A percentile compares a stretch with the other conserved stretches of the same genome.
Evolutionary conservation across 2,888 invertebrate species (phyloP).

Genomic region (Listrodromus nycthemerus): DNA sequence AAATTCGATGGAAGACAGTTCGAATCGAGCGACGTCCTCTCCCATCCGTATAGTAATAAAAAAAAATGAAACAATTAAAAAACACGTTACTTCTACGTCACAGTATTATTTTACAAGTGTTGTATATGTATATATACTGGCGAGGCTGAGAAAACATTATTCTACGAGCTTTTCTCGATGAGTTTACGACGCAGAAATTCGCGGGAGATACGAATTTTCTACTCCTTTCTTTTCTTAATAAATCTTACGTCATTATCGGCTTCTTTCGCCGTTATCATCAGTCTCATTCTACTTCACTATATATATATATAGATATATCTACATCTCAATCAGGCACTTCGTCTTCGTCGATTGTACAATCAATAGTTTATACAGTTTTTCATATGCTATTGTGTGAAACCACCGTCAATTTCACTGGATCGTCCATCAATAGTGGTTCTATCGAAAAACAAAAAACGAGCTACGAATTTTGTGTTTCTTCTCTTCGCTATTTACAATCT

Average conservation of each 20-base stretch:
- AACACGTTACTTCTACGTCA: constrained; percentile 15
- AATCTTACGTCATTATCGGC: constrained; percentile 23
- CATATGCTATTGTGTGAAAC: neutral
- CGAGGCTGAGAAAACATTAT: constrained; percentile 26
- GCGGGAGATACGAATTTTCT: constrained; percentile 12
- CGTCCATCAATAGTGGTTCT: neutral
- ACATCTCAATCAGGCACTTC: constrained; percentile 42
- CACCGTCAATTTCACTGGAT: neutral
- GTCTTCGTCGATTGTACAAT: constrained; percentile 22
- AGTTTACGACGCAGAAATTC: neutral
- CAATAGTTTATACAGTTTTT: constrained; percentile 9
- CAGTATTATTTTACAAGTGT: constrained; percentile 20
- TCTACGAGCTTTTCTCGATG: neutral
- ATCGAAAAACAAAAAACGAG: constrained; percentile 4
- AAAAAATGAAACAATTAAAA: constrained; percentile 18
- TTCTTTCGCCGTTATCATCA: constrained; percentile 36
- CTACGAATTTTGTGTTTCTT: constrained; percentile 13
- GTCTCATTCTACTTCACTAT: constrained; percentile 45
- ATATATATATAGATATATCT: constrained; percentile 14
- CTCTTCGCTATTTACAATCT: constrained; percentile 73
- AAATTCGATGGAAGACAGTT: constrained; percentile 15
- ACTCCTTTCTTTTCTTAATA: constrained; percentile 6
- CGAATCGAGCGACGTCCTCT: neutral
- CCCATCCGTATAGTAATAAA: constrained; percentile 2
- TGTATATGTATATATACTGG: constrained; percentile 13